Percentiles rank a stretch among this genome's conserved stretches.
These are phyloP conservation scores for Aphaenogaster ashmeadi DNA, from an alignment of 1,140 invertebrate species.

Conservation along the genomic window DNA sequence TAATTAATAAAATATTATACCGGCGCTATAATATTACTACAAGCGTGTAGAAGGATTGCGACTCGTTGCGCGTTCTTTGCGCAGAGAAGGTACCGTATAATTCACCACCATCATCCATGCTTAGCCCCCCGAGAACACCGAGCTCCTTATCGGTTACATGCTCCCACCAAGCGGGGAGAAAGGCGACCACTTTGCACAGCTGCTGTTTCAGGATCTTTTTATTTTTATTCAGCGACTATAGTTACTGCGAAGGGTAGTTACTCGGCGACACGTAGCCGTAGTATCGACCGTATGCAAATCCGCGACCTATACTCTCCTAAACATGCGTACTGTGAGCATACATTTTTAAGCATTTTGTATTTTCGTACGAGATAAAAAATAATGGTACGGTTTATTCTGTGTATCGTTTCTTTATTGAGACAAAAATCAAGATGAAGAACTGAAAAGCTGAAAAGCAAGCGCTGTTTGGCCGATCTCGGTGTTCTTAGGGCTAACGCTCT, in stretches of 20 bases:
- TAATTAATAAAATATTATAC: conserved; percentile 61
- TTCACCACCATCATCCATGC: conserved; percentile 33
- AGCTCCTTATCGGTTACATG: conserved; percentile 39
- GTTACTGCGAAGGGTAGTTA: conserved; percentile 23
- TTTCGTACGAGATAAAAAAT: background rate
- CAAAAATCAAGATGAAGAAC: background rate
- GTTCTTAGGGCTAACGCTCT: conserved; percentile 16
- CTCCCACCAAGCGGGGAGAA: conserved; percentile 5
- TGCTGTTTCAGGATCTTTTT: conserved; percentile 40
- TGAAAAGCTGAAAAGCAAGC: background rate
- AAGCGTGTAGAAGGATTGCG: conserved; percentile 43
- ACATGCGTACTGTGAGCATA: background rate
- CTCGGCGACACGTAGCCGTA: background rate
- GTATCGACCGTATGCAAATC: conserved; percentile 28
- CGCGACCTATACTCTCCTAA: background rate
- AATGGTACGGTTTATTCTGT: background rate
- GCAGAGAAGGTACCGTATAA: conserved; percentile 43
- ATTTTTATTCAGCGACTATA: conserved; percentile 18
- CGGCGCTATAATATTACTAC: conserved; percentile 51
- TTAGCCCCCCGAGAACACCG: conserved; percentile 36
- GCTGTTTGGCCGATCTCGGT: background rate
- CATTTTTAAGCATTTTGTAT: background rate
- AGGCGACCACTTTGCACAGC: conserved; percentile 22
- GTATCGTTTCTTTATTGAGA: background rate
- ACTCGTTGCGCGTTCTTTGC: conserved; percentile 41